These are phyloP conservation scores for Ochropacha duplaris DNA, from an alignment of 2,888 invertebrate genomes.

Conservation along the genomic window DNA sequence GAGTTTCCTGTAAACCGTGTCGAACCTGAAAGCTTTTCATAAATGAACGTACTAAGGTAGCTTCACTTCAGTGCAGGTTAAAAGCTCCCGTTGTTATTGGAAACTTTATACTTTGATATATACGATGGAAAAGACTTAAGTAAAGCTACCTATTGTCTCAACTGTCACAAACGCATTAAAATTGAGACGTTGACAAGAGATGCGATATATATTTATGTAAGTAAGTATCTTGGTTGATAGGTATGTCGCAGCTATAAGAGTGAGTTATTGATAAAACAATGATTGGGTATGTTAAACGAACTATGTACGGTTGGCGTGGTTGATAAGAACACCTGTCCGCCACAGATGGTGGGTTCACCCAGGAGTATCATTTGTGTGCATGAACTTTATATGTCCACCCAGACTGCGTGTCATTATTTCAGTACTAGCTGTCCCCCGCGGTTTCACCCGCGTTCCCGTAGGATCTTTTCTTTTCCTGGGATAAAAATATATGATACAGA, in stretches of 20 bases:
- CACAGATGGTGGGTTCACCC: too few relatives aligned
- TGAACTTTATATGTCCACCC: too few relatives aligned
- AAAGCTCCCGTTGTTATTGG: conserved; percentile 60
- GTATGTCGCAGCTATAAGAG: not conserved
- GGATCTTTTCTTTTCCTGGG: too few relatives aligned
- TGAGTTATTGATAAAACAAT: too few relatives aligned
- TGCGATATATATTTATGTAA: not conserved
- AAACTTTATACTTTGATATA: conserved; percentile 59
- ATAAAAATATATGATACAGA: too few relatives aligned
- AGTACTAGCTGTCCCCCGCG: too few relatives aligned
- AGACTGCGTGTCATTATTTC: too few relatives aligned
- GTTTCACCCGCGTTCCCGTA: too few relatives aligned
- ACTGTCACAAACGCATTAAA: conserved; percentile 23
- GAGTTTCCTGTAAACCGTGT: conserved; percentile 63
- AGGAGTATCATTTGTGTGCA: too few relatives aligned
- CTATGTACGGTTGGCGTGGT: too few relatives aligned
- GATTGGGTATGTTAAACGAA: too few relatives aligned
- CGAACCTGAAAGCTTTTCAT: conserved; percentile 78
- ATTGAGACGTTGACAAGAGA: conserved; percentile 9
- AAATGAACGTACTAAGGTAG: conserved; percentile 60
- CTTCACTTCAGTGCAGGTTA: conserved; percentile 63
- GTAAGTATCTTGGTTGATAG: not conserved
- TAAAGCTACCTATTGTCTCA: conserved; percentile 25
- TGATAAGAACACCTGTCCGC: too few relatives aligned
- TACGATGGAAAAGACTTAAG: conserved; percentile 40